Base-by-base conservation (phyloP, 2,797 vertebrate genomes). In the Odontamblyopus lacepedii region DNA sequence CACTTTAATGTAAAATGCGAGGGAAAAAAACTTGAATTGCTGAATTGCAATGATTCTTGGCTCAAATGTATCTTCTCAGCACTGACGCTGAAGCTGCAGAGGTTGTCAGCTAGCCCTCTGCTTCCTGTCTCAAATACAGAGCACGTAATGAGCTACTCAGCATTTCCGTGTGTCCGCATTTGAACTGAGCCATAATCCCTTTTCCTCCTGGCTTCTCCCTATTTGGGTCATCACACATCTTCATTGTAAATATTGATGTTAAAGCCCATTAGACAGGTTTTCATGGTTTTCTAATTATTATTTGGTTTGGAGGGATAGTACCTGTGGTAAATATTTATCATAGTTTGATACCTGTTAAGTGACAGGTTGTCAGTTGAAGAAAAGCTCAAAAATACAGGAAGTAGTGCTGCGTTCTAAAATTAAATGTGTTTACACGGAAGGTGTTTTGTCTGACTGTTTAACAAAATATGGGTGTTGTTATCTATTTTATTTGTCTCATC, bases 81-180 rank as follows among this genome's bases (percentile, higher is more conserved):
- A 63, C 27, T 63, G 55, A 63, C 69, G 60, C 48, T 19, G 11
- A 44, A 2, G 6, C 70, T 48, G 59, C 23, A 71, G 70, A 35
- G 61, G 60, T 51, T 18, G 67, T 79, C 70, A 55, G 79, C 78
- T 80, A 71, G 3, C 5, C 26, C 5, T 56, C 32, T 56, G 61
- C 67, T 86, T 90, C 88, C 89, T 83, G 84, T 83, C 62, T 77
- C 59, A 79, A 80, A 67, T 80, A 77, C 81, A 65, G 64, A 85
- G 77, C 78, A 77, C 75, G 71, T 83, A 81, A 74, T 69, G 70
- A 77, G 64, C 27, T 19, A 60, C 79, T 88, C 88, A 89, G 89
- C 87, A 90, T 85, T 78, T n/a, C 44, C 69, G 71, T 71, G 59
- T 70, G 59, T 82, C 63, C 68, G 44, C 55, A 12, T 79, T 66